Evolutionary conservation across 2,888 invertebrate species (phyloP).

Genomic region (Cryptocephalus moraei): DNA sequence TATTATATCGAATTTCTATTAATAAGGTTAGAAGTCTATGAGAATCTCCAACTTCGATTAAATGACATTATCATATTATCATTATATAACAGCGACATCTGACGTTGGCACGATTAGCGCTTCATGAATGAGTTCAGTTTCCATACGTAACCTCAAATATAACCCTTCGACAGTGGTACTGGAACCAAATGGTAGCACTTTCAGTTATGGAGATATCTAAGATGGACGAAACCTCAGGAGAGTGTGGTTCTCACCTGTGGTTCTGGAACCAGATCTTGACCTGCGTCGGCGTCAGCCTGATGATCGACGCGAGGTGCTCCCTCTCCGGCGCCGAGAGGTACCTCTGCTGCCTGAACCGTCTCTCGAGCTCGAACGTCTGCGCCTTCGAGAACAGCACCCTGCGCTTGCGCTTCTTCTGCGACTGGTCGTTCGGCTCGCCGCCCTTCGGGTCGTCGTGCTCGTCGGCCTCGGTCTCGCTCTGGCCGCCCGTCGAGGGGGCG

Average conservation of each 20-base stretch:
- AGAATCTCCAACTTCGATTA: too few relatives aligned
- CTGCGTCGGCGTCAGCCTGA: conserved; percentile 93
- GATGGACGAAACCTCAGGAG: too few relatives aligned
- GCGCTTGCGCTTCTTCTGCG: conserved; percentile 80
- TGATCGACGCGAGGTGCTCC: conserved; percentile 91
- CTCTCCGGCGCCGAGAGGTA: conserved; percentile 96
- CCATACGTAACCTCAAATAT: too few relatives aligned
- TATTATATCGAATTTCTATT: too few relatives aligned
- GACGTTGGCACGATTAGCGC: too few relatives aligned
- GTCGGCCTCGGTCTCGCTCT: conserved; percentile 28
- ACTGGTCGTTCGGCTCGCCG: conserved; percentile 31
- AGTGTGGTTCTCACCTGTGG: conserved; percentile 57
- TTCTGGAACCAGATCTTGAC: conserved; percentile 99
- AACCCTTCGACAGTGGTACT: too few relatives aligned
- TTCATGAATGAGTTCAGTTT: too few relatives aligned
- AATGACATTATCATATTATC: too few relatives aligned
- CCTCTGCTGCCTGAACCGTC: conserved; percentile 89
- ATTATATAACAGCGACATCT: too few relatives aligned
- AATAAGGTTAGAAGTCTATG: too few relatives aligned
- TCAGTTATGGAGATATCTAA: too few relatives aligned
- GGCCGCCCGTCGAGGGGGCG: conserved; percentile 16
- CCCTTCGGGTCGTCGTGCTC: conserved; percentile 48
- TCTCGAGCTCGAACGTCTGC: conserved; percentile 91
- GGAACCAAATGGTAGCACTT: too few relatives aligned
- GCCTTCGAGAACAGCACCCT: conserved; percentile 95